Evolutionary conservation across 2,797 vertebrate species (phyloP).

Genomic region (Euthynnus affinis): DNA sequence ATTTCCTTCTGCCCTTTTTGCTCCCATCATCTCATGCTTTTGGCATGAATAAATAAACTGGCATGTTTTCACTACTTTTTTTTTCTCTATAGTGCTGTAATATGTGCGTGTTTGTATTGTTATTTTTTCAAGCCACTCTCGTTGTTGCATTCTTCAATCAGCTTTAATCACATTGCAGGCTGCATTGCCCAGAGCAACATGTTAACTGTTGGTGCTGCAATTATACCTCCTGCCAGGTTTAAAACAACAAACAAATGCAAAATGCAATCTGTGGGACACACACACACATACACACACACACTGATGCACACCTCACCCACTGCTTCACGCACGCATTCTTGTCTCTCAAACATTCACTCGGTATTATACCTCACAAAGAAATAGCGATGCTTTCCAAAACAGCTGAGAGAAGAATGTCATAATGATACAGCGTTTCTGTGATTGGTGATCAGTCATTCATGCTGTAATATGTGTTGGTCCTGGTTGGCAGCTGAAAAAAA

Average conservation of each 20-base stretch:
- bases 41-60: constrained; percentile 4
- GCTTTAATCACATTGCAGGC: constrained; percentile 53
- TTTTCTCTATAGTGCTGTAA: neutral
- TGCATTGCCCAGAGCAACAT: constrained; percentile 27
- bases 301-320: constrained; percentile 6
- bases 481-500: constrained; percentile 9
- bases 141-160: constrained; percentile 42
- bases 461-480: constrained; percentile 32
- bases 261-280: constrained; percentile 11
- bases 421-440: constrained; percentile 26
- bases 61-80: neutral
- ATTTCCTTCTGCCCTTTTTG: neutral
- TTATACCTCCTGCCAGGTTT: constrained; percentile 55
- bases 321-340: constrained; percentile 12
- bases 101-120: constrained; percentile 34
- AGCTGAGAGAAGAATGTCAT: constrained; percentile 34
- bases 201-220: constrained; percentile 45
- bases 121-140: constrained; percentile 8
- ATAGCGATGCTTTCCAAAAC: constrained; percentile 25
- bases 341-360: constrained; percentile 1
- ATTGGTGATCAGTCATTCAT: constrained; percentile 46
- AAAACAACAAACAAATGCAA: constrained; percentile 60
- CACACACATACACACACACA: constrained; percentile 7
- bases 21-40: neutral
- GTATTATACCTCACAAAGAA: neutral